These are phyloP conservation scores for Poeciliopsis presidionis DNA, from an alignment of 2,797 vertebrate species.

Conservation along the genomic window DNA sequence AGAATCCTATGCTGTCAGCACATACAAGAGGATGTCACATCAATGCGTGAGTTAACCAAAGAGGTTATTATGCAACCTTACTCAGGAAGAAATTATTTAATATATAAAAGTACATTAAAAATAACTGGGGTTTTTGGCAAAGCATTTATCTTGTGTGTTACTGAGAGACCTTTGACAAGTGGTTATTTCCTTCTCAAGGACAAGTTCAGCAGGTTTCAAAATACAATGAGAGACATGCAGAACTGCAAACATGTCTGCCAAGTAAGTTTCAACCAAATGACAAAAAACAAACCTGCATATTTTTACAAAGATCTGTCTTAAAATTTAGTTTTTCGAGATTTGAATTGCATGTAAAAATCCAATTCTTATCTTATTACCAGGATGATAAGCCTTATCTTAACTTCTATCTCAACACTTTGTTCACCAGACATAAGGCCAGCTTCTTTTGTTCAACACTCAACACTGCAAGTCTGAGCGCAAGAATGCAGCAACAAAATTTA, in stretches of 20 bases:
- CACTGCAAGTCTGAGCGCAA: no score
- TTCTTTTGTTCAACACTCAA: neutral
- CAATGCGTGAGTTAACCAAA: constrained; percentile 15
- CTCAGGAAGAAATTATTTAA: neutral
- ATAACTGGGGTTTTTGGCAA: neutral
- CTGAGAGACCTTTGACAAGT: neutral
- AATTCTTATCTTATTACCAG: constrained; percentile 14
- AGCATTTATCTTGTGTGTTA: neutral
- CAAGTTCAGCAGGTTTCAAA: constrained; percentile 72
- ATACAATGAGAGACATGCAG: constrained; percentile 84
- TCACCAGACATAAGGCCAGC: constrained; percentile 80
- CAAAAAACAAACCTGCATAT: neutral
- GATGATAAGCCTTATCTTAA: constrained; percentile 78
- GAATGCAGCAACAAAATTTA: no score
- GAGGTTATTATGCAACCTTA: neutral
- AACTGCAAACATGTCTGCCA: constrained; percentile 84
- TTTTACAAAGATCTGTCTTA: neutral
- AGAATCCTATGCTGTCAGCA: fast-evolving
- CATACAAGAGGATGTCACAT: fast-evolving
- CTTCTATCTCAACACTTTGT: constrained; percentile 84
- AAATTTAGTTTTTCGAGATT: neutral
- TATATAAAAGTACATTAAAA: neutral
- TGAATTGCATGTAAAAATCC: neutral
- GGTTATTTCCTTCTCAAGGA: neutral
- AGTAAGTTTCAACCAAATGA: constrained; percentile 70